Evolutionary conservation across 2,113 vertebrate genomes (phyloP), one percentile per base, ranked within the genome.

Genomic region (Hydropotes inermis): DNA sequence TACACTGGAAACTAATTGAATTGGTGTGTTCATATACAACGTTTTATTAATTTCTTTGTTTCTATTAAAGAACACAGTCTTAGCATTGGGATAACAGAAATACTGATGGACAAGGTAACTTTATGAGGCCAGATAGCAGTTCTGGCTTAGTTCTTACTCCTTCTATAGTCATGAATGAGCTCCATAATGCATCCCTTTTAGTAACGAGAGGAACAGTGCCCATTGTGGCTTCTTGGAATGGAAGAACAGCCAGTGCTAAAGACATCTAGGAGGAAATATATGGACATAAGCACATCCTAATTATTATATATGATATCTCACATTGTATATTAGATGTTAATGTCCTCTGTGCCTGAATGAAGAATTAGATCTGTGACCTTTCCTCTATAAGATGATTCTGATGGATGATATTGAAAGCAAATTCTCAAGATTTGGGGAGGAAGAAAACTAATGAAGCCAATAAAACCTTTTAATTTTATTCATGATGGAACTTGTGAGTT

Each of bases 121-220:
- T 98, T 84, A 61, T 97, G 74, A 98, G 21, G 76, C 58, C 30
- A 91, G 21, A 3, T 58, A 13, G 95, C 47, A 94, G 87, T 98
- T 96, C 23, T 54, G 91, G 55, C 58, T 98, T 95, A 78, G 33
- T 89, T 93, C 96, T 98, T 97, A 1, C 28, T 96, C 13, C 30
- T 98, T 98, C 97, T 96, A 92, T 87, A 98, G 60, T 97, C 55
- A 78, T 96, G n/a, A 95, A 28, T 74, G 94, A 3, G 95, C 27
- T 97, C 87, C 74, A 47, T 83, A 90, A 97, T 78, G 85, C 54
- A 91, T 96, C n/a, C 81, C 43, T 98, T 82, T 61, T 89, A 76
- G 98, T 99, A 98, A 98, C 98, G 98, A 98, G 98, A 98, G 98
- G 89, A 99, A 99, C 98, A 91, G 15, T 43, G 39, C 97, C 97